phyloP scores from a whole-genome alignment of 2,888 invertebrate species.

The Dichetophora obliterata region DNA sequence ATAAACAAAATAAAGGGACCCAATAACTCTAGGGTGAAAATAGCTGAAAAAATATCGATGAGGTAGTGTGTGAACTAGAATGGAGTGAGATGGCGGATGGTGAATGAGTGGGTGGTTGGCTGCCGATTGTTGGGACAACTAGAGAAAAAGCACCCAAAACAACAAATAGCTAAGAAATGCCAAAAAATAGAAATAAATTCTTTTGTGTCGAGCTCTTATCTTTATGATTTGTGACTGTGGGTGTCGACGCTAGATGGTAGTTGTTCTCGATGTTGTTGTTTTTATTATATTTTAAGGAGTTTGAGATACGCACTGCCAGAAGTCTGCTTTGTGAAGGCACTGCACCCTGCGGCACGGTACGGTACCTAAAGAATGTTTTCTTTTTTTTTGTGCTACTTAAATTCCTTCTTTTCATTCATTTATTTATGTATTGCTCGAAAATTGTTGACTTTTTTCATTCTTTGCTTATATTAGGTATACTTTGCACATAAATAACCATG shows the following conservation, averaged over 20 bases:
- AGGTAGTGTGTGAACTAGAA: neutral
- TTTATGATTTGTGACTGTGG: conserved; percentile 69
- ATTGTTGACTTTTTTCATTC: neutral
- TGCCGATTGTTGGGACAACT: conserved; percentile 25
- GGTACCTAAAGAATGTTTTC: neutral
- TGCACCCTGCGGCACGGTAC: neutral
- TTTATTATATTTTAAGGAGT: conserved; percentile 9
- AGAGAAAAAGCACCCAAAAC: conserved; percentile 3
- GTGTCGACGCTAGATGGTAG: conserved; percentile 58
- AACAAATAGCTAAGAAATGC: neutral
- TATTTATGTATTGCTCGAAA: neutral
- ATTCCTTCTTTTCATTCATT: neutral
- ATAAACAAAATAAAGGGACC: conserved; percentile 47
- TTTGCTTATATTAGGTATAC: too few species aligned
- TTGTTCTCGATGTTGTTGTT: conserved; percentile 45
- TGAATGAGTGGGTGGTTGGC: too few species aligned
- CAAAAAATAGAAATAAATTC: conserved; percentile 65
- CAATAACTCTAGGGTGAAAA: conserved; percentile 63
- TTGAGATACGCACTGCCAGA: neutral
- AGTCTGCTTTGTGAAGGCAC: neutral
- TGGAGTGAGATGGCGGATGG: conserved; percentile 38
- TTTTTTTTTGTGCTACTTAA: neutral
- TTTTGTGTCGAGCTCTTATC: conserved; percentile 68
- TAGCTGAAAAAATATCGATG: conserved; percentile 63
- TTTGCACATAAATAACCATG: conserved; percentile 6